These are phyloP conservation scores for Yponomeuta plumbellus DNA, from an alignment of 2,888 invertebrate species.

Conservation along the genomic window DNA sequence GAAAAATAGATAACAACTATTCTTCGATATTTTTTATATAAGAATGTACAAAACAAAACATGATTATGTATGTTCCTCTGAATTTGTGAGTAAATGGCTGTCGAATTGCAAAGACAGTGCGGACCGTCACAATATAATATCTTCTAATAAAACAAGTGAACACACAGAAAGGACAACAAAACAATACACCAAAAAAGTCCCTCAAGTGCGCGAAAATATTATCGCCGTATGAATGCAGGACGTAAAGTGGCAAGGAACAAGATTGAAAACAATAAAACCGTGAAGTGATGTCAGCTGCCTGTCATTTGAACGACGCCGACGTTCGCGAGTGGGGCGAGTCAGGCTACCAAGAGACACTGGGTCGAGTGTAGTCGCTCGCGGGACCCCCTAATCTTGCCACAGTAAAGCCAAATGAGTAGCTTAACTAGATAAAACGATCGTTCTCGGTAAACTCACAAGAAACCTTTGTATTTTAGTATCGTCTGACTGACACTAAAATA, in stretches of 20 bases:
- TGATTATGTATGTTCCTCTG: too few relatives aligned
- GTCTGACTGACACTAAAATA: background rate
- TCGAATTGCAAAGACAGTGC: too few relatives aligned
- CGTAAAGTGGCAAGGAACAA: conserved; percentile 22
- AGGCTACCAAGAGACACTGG: conserved; percentile 3
- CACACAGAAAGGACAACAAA: background rate
- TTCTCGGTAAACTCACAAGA: background rate
- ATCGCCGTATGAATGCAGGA: conserved; percentile 20
- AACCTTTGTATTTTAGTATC: background rate
- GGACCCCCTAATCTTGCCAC: background rate
- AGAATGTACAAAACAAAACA: too few relatives aligned
- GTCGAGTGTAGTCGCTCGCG: background rate
- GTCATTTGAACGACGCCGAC: conserved; percentile 28
- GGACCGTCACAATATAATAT: too few relatives aligned
- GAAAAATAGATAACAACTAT: too few relatives aligned
- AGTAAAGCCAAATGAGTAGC: background rate
- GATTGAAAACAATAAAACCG: conserved; percentile 38
- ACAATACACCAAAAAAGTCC: background rate
- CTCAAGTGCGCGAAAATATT: conserved; percentile 18
- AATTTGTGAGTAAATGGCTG: too few relatives aligned
- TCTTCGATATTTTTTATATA: too few relatives aligned
- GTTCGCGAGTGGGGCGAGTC: background rate
- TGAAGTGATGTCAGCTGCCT: conserved; percentile 33
- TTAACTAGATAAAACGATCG: background rate
- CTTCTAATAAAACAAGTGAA: background rate